These are phyloP conservation scores for Hafferia zeledoni DNA, from an alignment of 2,797 vertebrate species.

Conservation along the genomic window DNA sequence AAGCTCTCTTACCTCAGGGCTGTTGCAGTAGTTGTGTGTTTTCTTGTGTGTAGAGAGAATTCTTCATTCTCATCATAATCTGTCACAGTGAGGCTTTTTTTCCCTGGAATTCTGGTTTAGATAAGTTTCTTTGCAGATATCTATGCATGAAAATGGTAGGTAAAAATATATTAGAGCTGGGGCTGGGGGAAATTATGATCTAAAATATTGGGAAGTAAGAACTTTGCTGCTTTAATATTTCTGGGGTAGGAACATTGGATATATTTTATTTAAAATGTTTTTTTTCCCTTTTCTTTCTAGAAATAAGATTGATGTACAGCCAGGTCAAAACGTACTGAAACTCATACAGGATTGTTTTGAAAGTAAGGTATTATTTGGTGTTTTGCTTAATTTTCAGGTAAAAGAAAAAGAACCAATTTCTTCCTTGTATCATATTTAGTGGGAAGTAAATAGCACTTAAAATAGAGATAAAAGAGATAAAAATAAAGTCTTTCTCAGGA, in stretches of 20 bases:
- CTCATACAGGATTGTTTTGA: conserved; percentile 72
- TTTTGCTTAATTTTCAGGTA: not conserved
- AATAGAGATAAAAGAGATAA: not conserved
- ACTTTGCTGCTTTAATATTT: not conserved
- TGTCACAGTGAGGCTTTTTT: not conserved
- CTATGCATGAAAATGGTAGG: not conserved
- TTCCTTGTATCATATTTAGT: not conserved
- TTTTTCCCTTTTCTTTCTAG: not conserved
- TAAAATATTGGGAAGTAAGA: not conserved
- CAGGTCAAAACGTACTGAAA: conserved; percentile 61
- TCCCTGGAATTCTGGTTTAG: not conserved
- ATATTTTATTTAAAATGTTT: not conserved
- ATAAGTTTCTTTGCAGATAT: not conserved
- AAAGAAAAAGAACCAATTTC: not conserved
- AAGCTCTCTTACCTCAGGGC: not conserved
- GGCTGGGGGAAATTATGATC: not conserved
- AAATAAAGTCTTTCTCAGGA: not conserved
- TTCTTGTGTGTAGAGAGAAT: not conserved
- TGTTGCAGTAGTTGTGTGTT: not conserved
- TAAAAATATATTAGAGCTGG: not conserved
- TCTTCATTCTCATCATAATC: not conserved
- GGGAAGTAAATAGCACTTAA: not conserved
- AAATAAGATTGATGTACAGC: conserved; percentile 35
- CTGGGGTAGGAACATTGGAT: not conserved
- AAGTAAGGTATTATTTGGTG: conserved; percentile 66